phyloP scores from a whole-genome alignment of 2,888 invertebrate species.

The Eubasilissa splendida region DNA sequence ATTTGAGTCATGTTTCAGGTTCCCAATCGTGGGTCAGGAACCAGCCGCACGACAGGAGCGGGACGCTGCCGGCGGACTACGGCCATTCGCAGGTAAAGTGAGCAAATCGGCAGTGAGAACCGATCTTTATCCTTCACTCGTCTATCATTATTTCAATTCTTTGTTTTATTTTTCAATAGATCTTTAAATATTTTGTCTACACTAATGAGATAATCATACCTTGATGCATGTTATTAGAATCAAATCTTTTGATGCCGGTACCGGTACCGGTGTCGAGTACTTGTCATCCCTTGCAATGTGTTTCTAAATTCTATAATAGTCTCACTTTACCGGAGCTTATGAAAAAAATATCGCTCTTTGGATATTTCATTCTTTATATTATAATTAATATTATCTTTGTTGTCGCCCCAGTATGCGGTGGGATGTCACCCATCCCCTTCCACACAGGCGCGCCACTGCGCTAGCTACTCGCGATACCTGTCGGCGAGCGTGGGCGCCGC shows the following conservation, averaged over 20 bases:
- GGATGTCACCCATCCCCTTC: slow-evolving; percentile 29
- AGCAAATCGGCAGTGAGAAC: too few relatives aligned
- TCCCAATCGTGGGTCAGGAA: slow-evolving; percentile 50
- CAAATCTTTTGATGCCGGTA: too few relatives aligned
- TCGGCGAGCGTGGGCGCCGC: slow-evolving; percentile 24
- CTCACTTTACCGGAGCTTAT: not conserved
- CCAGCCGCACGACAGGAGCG: not conserved
- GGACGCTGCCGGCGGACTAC: slow-evolving; percentile 50
- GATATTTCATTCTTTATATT: not conserved
- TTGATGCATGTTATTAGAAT: too few relatives aligned
- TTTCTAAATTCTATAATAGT: not conserved
- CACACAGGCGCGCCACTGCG: slow-evolving; percentile 55
- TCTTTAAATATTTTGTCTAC: too few relatives aligned
- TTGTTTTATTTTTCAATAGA: too few relatives aligned
- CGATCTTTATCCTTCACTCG: too few relatives aligned
- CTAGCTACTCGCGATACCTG: slow-evolving; percentile 56
- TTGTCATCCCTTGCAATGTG: too few relatives aligned
- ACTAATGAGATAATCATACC: too few relatives aligned
- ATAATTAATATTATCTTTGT: not conserved
- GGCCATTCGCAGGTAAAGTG: slow-evolving; percentile 35
- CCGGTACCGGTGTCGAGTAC: too few relatives aligned
- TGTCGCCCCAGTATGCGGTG: not conserved
- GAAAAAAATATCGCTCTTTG: too few relatives aligned
- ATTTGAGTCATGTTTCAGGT: slow-evolving; percentile 17
- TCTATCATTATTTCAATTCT: too few relatives aligned